phyloP scores from a whole-genome alignment of 1,140 invertebrate species.

The Helicoverpa armigera region DNA sequence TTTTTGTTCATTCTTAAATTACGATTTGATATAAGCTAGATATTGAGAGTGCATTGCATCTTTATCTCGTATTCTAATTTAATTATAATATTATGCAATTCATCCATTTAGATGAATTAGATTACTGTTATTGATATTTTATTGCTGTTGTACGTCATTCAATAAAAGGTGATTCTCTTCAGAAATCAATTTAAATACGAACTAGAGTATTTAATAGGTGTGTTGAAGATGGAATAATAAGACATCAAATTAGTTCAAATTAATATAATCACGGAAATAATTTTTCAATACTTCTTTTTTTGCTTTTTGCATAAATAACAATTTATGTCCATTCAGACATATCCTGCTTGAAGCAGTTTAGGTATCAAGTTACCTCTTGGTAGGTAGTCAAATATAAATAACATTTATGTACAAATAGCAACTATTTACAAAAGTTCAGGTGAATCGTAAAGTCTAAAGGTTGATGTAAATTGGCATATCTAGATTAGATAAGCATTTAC shows the following conservation, averaged over 20 bases:
- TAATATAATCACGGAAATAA: conserved; percentile 6
- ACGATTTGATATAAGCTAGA: no score
- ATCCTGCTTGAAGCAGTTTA: neutral
- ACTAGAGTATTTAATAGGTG: no score
- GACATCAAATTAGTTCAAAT: neutral
- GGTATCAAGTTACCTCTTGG: neutral
- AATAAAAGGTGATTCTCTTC: no score
- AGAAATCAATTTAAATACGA: no score
- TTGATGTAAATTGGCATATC: neutral
- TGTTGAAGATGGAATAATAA: no score
- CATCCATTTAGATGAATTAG: no score
- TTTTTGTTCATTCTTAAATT: no score
- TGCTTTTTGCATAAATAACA: neutral
- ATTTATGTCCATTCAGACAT: neutral
- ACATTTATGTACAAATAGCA: conserved; percentile 11
- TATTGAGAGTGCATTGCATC: no score
- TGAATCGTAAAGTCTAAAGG: neutral
- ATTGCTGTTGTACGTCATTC: no score
- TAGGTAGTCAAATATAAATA: neutral
- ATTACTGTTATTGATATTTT: no score
- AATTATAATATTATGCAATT: no score
- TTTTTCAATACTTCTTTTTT: neutral
- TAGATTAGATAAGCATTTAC: conserved; percentile 8
- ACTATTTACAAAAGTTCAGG: conserved; percentile 8
- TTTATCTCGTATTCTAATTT: no score